These are phyloP conservation scores for Knipowitschia caucasica DNA, from an alignment of 2,797 vertebrate genomes.

Conservation along the genomic window DNA sequence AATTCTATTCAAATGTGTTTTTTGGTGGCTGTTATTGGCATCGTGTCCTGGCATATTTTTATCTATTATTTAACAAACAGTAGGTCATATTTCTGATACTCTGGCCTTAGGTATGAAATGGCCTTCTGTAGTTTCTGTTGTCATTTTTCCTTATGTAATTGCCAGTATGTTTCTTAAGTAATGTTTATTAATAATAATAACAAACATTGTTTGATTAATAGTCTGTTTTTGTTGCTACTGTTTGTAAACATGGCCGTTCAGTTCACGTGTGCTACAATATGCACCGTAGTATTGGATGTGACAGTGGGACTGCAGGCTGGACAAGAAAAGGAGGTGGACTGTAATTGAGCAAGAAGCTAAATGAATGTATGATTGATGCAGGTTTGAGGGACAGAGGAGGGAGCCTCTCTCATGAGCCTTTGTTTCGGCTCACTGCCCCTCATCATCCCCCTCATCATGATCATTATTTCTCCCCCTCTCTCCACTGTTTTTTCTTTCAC, in stretches of 20 bases:
- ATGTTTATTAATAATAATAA: not conserved
- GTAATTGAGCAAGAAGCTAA: constrained; percentile 57
- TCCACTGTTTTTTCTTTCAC: constrained; percentile 18
- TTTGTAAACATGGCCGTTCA: constrained; percentile 3
- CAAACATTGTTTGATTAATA: not conserved
- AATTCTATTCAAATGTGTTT: not conserved
- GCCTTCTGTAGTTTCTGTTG: not conserved
- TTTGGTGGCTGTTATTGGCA: not conserved
- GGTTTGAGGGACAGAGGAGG: constrained; percentile 53
- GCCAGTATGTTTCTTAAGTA: not conserved
- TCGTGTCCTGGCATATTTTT: no score
- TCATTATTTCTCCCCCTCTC: constrained; percentile 41
- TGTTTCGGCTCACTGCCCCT: constrained; percentile 61
- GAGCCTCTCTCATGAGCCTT: constrained; percentile 52
- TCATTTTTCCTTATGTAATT: not conserved
- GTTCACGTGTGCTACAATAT: constrained; percentile 10
- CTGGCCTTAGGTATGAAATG: not conserved
- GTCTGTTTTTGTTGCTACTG: not conserved
- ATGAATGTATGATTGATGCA: constrained; percentile 67
- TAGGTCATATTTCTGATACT: not conserved
- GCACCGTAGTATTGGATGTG: constrained; percentile 16
- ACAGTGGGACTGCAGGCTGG: constrained; percentile 27
- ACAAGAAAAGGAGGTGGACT: constrained; percentile 41
- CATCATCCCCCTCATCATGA: constrained; percentile 60
- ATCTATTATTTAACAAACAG: not conserved